Evolutionary conservation across 2,113 vertebrate genomes (phyloP).

Genomic region (Colossoma macropomum): DNA sequence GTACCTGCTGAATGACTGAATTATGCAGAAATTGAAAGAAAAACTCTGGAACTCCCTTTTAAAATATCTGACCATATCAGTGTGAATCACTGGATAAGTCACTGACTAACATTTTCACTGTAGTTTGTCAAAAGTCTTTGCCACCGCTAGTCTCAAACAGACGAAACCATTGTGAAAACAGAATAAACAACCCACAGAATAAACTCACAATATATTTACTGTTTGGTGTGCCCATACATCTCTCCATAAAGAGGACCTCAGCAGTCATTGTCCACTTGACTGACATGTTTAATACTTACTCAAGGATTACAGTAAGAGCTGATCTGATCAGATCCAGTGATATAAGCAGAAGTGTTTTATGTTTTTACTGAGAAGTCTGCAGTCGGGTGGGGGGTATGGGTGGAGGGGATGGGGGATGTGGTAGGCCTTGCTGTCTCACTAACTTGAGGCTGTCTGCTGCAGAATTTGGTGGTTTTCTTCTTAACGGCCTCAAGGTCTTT

Average conservation of each 20-base stretch:
- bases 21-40: too few species aligned
- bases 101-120: not conserved
- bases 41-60: too few species aligned
- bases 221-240: not conserved
- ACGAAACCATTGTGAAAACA: too few species aligned
- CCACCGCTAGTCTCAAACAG: not conserved
- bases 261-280: not conserved
- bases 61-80: too few species aligned
- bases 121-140: not conserved
- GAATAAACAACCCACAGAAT: too few species aligned
- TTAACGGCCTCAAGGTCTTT: not conserved
- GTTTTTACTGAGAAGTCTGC: not conserved
- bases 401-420: not conserved
- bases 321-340: not conserved
- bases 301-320: not conserved
- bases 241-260: not conserved
- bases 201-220: not conserved
- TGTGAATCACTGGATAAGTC: too few species aligned
- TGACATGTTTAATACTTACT: not conserved
- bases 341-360: not conserved
- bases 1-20: too few species aligned
- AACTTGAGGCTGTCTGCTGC: not conserved
- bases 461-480: conserved; percentile 10
- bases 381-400: too few species aligned
- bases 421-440: not conserved